Base-by-base conservation (phyloP, 92 coral and sea anemone genomes). In the Pocillopora meandrina region DNA sequence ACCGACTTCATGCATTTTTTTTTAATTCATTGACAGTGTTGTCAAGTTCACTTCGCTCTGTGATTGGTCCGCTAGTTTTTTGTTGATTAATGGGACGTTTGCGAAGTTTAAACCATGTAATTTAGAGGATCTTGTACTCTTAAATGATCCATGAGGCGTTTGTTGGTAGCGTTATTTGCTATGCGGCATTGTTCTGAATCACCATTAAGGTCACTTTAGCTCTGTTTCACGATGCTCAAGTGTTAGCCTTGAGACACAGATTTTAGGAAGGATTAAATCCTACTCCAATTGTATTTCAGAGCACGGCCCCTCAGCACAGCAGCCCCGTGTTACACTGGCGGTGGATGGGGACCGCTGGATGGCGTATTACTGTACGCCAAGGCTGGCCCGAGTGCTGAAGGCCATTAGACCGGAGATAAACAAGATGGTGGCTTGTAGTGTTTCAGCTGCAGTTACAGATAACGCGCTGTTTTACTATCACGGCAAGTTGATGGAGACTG, bases 261-360 rank as follows among this genome's bases (percentile, higher is more conserved):
- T 42, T 42, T 42, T 42, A 3, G 8, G 5, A 42, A 42, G 52
- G 52, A 42, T 3, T 42, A 59, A 14, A 12, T 57, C 17, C 60
- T 65, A 55, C 47, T 55, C 52, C 31, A 13, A 70, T 70, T 70
- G 11, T 33, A 15, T 78, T 13, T 21, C 64, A 72, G 84, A 72
- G 3, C 62, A 61, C 65, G 13, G 79, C 20, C 87, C 76, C 49
- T 64, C 90, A 20, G 71, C 84, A 26, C 86, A 81, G 26, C 83
- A 90, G 61, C 83, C 89, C 61, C 87, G 86, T 16, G 91, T 88
- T 65, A 93, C 93, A n/a, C 68, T 93, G 31, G 93, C 91, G 36
- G 90, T 93, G 47, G 92, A 91, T 71, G 97, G 97, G 3, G 97
- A 93, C 85, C 94, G 89, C 83, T 93, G 92, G 93, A 91, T 91